Conservation (phyloP, 2,113 vertebrate genomes). For the Fregata magnificens region DNA sequence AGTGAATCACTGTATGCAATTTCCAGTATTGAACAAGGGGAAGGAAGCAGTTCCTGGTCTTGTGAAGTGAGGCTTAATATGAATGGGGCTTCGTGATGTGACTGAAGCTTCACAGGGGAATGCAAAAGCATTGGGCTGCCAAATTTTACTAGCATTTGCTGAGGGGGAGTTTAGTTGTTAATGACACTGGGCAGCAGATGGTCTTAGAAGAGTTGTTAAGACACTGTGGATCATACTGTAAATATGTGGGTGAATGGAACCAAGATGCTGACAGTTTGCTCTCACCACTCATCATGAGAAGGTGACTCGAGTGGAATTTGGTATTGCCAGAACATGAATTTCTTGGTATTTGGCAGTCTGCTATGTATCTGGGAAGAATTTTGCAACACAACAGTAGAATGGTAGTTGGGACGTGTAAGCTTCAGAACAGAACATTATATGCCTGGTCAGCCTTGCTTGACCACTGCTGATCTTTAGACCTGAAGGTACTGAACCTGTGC, state of each 20-base stretch:
- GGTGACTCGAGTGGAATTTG: conserved; percentile 28
- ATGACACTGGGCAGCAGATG: conserved; percentile 69
- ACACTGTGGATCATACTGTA: conserved; percentile 45
- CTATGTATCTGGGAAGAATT: not conserved
- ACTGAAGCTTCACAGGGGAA: conserved; percentile 2
- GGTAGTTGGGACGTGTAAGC: fast-evolving
- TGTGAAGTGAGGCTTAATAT: not conserved
- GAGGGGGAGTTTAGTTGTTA: conserved; percentile 54
- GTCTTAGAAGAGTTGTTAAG: conserved; percentile 55
- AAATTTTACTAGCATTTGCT: conserved; percentile 44
- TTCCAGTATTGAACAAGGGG: not conserved
- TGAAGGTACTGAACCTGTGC: not conserved
- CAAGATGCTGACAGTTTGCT: conserved; percentile 48
- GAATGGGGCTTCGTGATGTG: conserved; percentile 38
- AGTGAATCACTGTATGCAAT: not conserved
- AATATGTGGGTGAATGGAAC: conserved; percentile 58
- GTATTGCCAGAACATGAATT: conserved; percentile 5
- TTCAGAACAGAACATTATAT: not conserved
- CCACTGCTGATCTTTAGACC: not conserved
- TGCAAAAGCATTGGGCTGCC: not conserved
- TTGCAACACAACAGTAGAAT: not conserved
- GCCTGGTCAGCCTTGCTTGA: not conserved
- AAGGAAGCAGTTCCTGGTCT: not conserved
- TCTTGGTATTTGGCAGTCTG: not conserved
- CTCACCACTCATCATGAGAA: conserved; percentile 6